phyloP scores from a whole-genome alignment of 2,113 vertebrate species.

The Octodon degus region DNA sequence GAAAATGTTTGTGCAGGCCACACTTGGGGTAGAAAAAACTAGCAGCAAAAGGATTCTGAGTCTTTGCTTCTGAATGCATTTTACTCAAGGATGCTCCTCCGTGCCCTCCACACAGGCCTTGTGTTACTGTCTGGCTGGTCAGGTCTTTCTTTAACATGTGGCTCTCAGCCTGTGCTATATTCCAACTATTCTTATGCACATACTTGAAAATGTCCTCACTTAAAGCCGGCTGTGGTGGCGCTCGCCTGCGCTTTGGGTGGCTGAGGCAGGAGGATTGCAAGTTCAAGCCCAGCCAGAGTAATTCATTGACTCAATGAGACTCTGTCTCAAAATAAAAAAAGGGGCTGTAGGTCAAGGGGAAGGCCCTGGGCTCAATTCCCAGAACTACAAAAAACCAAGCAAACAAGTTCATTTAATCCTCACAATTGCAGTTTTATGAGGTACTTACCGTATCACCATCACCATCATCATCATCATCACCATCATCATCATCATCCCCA shows the following conservation, averaged over 20 bases:
- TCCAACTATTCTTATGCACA: neutral
- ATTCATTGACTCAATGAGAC: neutral
- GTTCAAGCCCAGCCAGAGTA: neutral
- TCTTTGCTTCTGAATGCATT: neutral
- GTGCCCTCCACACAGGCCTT: neutral
- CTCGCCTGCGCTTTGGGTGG: neutral
- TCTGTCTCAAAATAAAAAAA: neutral
- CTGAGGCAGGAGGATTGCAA: neutral
- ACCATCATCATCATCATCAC: neutral
- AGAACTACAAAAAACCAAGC: neutral
- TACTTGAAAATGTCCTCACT: neutral
- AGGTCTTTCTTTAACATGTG: neutral
- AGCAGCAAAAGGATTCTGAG: neutral
- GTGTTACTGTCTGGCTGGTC: neutral
- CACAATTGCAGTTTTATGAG: neutral
- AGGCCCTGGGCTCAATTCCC: neutral
- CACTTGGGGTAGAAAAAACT: constrained; percentile 40
- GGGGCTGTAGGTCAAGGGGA: neutral
- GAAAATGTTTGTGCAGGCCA: neutral
- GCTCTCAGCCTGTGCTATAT: neutral
- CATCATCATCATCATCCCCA: neutral
- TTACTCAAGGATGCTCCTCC: neutral
- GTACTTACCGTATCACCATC: neutral
- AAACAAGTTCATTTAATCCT: neutral
- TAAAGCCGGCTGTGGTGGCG: neutral